A percentile compares a stretch with the other conserved stretches of the same genome.
phyloP scores from a whole-genome alignment of 2,113 vertebrate genomes.

The Shinisaurus crocodilurus region DNA sequence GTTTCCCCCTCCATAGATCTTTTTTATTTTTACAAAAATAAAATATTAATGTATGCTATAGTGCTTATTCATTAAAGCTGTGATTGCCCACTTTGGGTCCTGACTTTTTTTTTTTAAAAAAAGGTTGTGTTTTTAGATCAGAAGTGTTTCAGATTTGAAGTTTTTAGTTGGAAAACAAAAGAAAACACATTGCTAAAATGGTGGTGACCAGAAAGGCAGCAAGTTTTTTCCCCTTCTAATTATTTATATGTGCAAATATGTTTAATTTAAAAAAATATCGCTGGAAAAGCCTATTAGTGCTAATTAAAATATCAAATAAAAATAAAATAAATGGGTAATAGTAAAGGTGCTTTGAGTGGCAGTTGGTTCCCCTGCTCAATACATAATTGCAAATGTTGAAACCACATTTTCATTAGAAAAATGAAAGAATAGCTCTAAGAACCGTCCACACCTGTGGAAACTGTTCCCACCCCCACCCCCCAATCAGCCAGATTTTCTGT shows the following conservation, averaged over 20 bases:
- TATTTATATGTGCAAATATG: too few species aligned
- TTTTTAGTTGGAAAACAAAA: neutral
- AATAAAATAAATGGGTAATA: neutral
- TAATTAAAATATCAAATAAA: neutral
- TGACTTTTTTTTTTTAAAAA: too few species aligned
- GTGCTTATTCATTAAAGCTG: too few species aligned
- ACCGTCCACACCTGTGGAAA: neutral
- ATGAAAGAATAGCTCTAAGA: neutral
- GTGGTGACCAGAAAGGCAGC: too few species aligned
- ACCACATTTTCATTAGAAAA: neutral
- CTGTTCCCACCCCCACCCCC: too few species aligned
- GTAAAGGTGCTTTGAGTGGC: neutral
- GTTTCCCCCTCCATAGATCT: neutral
- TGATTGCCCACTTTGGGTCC: too few species aligned
- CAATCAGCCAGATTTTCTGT: neutral
- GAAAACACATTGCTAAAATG: too few species aligned
- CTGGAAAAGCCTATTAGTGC: neutral
- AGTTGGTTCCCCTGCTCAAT: too few species aligned
- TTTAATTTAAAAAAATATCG: neutral
- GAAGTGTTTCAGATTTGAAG: neutral
- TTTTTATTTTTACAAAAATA: too few species aligned
- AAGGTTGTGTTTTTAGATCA: neutral
- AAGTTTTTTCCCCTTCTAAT: too few species aligned
- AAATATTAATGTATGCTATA: too few species aligned
- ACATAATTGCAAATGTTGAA: too few species aligned